Evolutionary conservation across 2,888 invertebrate species (phyloP).

Genomic region (Coronaproctus castanopsis): DNA sequence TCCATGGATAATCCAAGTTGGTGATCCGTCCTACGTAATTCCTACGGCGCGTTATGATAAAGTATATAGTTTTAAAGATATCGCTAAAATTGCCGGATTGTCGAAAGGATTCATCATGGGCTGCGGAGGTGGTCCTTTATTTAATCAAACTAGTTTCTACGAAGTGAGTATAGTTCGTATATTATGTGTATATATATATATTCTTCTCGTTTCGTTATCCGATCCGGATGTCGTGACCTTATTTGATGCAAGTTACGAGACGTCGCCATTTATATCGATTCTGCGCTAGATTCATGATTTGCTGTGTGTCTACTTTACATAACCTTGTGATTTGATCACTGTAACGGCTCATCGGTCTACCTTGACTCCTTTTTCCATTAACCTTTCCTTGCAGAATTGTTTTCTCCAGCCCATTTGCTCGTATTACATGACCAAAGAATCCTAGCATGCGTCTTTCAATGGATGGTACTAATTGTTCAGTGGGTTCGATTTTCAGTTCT

Average conservation of each 20-base stretch:
- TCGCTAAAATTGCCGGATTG: slow-evolving; percentile 1
- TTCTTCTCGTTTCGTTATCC: not conserved
- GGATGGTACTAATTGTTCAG: too few relatives aligned
- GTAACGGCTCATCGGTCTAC: too few relatives aligned
- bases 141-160: not conserved
- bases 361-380: too few relatives aligned
- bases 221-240: not conserved
- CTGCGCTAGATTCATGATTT: too few relatives aligned
- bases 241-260: not conserved
- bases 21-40: not conserved
- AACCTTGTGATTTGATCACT: too few relatives aligned
- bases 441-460: too few relatives aligned
- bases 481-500: too few relatives aligned
- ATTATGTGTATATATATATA: not conserved
- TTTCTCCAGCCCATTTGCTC: too few relatives aligned
- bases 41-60: not conserved
- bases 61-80: slow-evolving; percentile 8
- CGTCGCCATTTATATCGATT: too few relatives aligned
- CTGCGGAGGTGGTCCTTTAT: slow-evolving; percentile 4
- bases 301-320: too few relatives aligned
- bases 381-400: too few relatives aligned
- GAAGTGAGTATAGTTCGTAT: not conserved
- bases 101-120: slow-evolving; percentile 1
- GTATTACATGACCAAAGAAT: too few relatives aligned
- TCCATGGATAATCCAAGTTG: slow-evolving; percentile 4